Evolutionary conservation across 1,140 invertebrate species (phyloP), one percentile per base, ranked within the genome.

Genomic region (Pentalonia nigronervosa): DNA sequence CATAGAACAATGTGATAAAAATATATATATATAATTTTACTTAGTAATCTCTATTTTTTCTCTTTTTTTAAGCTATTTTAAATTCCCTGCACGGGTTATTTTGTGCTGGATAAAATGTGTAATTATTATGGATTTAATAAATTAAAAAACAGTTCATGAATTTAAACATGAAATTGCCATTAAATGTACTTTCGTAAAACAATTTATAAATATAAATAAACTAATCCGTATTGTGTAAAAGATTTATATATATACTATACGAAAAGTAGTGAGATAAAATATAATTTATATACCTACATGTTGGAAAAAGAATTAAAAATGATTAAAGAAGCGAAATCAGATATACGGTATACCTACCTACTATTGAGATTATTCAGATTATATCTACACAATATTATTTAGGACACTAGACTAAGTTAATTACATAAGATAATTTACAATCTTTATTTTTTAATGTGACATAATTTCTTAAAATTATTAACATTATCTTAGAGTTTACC

Each of bases 71-170:
- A 81, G 34, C 34, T 84, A 84, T 23, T 84, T 41, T 41, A 84
- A 84, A 84, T 84, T 84, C 41, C 3, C 21, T 45, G 21, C 83
- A 41, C 21, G 17, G 21, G 23, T 84, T 84, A 45, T 84, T 84
- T 84, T 25, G 41, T 84, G 83, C 36, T 21, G 41, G 9, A 84
- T 84, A 84, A 84, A 83, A 83, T 41, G 81, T 41, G 36, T 83
- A 83, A 83, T 83, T 84, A 84, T 84, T 84, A 25, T 45, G 21
- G 83, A 41, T 84, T 84, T 84, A 45, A 84, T 84, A 84, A 84
- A 84, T 84, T 84, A 84, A 84, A 25, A 84, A 41, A 84, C 21
- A 84, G 45, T 84, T 41, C 21, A 41, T 84, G 83, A 41, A 45
- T 84, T 84, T 84, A 41, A 41, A 41, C 83, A 84, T 84, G 83